Evolutionary conservation across 1,140 invertebrate genomes (phyloP), one percentile per base, ranked within the genome.

Genomic region (Trichoplusia ni): DNA sequence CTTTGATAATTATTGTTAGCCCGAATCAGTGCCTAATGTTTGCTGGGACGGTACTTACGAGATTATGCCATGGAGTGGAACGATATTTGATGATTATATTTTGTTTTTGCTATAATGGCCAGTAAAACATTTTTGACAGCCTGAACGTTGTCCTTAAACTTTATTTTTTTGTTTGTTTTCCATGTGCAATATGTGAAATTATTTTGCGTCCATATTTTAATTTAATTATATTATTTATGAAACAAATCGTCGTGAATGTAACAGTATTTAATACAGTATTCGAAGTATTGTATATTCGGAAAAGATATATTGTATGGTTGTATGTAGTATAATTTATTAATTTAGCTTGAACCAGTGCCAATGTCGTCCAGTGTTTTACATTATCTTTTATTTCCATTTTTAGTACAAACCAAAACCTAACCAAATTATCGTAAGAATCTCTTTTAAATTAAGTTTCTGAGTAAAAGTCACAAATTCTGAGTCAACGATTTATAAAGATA

Each of bases 121-220:
- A 78, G 79, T 81, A 77, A 60, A 47, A 25, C 16, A 44, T 16
- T 33, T 35, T 33, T 8, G 40, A 23, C 37, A 29, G 16, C 59
- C 47, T 35, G 53, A 56, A 35, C 64, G 49, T 73, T 65, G 69
- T 73, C 9, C 42, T 65, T 53, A 63, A 63, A 71, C 65, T 79
- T 77, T 73, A n/a, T 33, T 51, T 54, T 46, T 63, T 59, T 44
- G 63, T 63, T 66, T 54, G n/a, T n/a, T 66, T 60, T 71, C 75
- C 58, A 63, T 81, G 86, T 89, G 86, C 86, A 89, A 89, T 87
- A 89, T 73, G 49, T 75, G 76, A 77, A 82, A 84, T 82, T 85
- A 71, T 74, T 86, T 89, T 89, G 81, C 86, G 86, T 89, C 86
- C 86, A 87, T 86, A 76, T 81, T 71, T n/a, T 66, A 31, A 64